These are phyloP conservation scores for Romanomermis culicivorax DNA, from an alignment of 2,888 invertebrate species.

Conservation along the genomic window DNA sequence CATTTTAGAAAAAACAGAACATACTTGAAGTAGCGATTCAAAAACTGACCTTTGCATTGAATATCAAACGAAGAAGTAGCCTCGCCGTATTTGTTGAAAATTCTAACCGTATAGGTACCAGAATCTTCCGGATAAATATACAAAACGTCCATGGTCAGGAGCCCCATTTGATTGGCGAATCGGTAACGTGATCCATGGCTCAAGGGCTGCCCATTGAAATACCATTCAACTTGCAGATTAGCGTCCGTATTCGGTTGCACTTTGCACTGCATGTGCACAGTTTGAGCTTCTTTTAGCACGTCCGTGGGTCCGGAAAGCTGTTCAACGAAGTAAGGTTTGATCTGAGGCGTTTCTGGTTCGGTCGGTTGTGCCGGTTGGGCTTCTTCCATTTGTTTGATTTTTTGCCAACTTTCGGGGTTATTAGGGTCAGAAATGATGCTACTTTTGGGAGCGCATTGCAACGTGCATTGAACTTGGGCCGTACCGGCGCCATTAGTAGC, in stretches of 20 bases:
- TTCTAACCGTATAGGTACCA: slow-evolving; percentile 30
- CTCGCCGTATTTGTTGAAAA: slow-evolving; percentile 33
- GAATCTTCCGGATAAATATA: slow-evolving; percentile 76
- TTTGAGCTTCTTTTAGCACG: slow-evolving; percentile 25
- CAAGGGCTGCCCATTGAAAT: slow-evolving; percentile 64
- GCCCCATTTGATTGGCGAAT: slow-evolving; percentile 88
- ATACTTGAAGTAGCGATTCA: not conserved
- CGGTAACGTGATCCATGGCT: slow-evolving; percentile 47
- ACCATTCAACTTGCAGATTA: slow-evolving; percentile 72
- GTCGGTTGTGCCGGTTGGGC: slow-evolving; percentile 30
- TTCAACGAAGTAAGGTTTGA: slow-evolving; percentile 68
- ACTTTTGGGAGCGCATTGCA: slow-evolving; percentile 43
- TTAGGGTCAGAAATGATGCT: slow-evolving; percentile 70
- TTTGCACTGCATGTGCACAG: slow-evolving; percentile 53
- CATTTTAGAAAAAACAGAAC: no score
- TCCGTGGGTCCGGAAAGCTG: slow-evolving; percentile 60
- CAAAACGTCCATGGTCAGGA: slow-evolving; percentile 79
- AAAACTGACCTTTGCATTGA: slow-evolving; percentile 12
- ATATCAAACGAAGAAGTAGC: slow-evolving; percentile 79
- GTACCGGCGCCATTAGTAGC: slow-evolving; percentile 17
- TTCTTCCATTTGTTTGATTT: slow-evolving; percentile 74
- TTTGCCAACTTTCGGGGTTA: slow-evolving; percentile 71
- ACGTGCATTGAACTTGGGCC: not conserved
- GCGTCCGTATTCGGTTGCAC: slow-evolving; percentile 69
- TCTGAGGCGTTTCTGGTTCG: slow-evolving; percentile 41